Evolutionary conservation across 2,113 vertebrate species (phyloP), one percentile per base, ranked within the genome.

Genomic region (Pantherophis guttatus): DNA sequence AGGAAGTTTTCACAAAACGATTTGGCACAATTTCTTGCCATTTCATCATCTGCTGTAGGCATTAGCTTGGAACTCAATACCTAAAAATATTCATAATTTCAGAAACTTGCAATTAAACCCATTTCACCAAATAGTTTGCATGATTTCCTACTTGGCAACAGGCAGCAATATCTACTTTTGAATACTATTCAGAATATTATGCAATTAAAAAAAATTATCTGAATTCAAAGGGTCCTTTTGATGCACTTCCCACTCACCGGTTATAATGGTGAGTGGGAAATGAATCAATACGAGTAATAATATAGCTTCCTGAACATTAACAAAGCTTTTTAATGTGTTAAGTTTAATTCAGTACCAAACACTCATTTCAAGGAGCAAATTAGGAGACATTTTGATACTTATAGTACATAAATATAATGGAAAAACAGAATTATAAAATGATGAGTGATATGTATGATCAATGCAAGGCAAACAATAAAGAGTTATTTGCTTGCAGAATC

Each of bases 1-100:
- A 99, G 98, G 96, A 99, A 99, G 95, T 99, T 99, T 96, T 99
- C 99, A 96, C 99, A 99, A 98, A 99, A 99, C 5, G 99, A 99
- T 97, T 98, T 99, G 92, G 99, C 99, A 96, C 99, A 99, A 91
- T 98, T 99, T 97, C 99, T 99, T 90, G 99, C 99, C 99, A 99
- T 99, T 97, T 99, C 99, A 95, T 99, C 99, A 94, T 99, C 99
- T 70, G 99, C 99, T 26, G 99, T 99, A 93, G 99, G 99, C 99
- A 99, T 99, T 95, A 99, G 97, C 96, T 99, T 99, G 93, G 99
- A 99, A 97, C 99, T 99, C 94, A 99, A 97, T n/a, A 99, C 99
- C 99, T 99, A 95, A 62, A 93, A 93, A 39, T 29, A 95, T 39
- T 3, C 87, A 94, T 29, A 91, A 54, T 1, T 29, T 90, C 29